Evolutionary conservation across 2,113 vertebrate genomes (phyloP), one percentile per base, ranked within the genome.

Genomic region (Actenoides hombroni): DNA sequence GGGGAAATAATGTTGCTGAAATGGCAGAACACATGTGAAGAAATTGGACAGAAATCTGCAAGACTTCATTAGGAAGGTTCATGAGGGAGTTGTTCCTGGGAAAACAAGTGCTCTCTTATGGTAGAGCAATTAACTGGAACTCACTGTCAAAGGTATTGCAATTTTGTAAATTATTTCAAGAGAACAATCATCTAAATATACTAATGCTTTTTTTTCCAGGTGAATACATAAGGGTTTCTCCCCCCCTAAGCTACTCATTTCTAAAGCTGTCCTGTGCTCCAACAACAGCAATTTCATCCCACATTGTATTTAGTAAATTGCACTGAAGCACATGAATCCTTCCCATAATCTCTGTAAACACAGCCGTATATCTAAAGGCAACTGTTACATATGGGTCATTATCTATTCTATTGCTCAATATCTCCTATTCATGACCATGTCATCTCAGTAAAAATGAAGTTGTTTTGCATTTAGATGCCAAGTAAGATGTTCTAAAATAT

Each of bases 281-380:
- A 95, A 81, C 70, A 91, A 54, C 83, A 92, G 80, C 86, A 93
- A 92, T 97, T 96, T 94, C 94, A 96, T 92, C 88, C 88, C 69
- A 84, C 90, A 29, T 57, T 94, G 74, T 96, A 90, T 94, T 95
- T 90, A 94, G 88, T 70, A 97, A 97, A 97, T 94, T 83, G 95
- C 80, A 92, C 74, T 85, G 83, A 88, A 63, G 89, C 13, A 7
- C 94, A 87, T 59, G 84, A 95, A 89, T 49, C 84, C 35, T 94
- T 91, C 82, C 84, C 77, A 48, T 89, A 82, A 94, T 87, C 67
- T 97, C 91, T 67, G 63, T 85, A 94, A 95, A 92, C 54, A 70
- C 35, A 71, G n/a, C 51, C 9, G 3, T 85, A 33, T 94, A 90
- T 94, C 92, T 90, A 77, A 92, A 87, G 85, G 88, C 91, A 97